Conservation (phyloP, 2,113 vertebrate species). For the Urocitellus parryii region DNA sequence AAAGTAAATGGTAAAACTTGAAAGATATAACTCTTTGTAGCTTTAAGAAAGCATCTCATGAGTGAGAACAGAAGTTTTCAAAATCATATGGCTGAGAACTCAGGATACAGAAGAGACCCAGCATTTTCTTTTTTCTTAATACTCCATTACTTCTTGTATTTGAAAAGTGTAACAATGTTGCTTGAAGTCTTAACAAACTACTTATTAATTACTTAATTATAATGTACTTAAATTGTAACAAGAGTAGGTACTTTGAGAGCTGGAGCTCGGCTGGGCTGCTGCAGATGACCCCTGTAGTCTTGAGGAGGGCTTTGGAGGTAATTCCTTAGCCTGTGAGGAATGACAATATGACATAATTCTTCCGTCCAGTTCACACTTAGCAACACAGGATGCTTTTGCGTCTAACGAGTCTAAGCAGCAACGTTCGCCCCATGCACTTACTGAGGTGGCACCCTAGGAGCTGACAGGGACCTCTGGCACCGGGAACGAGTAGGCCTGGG, state of each 20-base stretch:
- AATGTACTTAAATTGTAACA: neutral
- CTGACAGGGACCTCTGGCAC: rapidly evolving
- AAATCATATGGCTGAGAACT: neutral
- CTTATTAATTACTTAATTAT: neutral
- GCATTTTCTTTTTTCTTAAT: neutral
- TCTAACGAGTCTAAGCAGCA: rapidly evolving
- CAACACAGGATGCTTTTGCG: rapidly evolving
- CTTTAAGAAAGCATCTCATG: neutral
- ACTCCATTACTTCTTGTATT: neutral
- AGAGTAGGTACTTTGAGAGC: constrained; percentile 54
- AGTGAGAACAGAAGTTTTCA: neutral
- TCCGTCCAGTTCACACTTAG: neutral
- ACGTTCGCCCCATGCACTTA: rapidly evolving
- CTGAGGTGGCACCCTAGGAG: rapidly evolving
- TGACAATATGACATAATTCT: neutral
- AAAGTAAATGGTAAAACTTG: neutral
- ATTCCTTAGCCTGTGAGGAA: constrained; percentile 79
- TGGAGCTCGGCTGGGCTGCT: neutral
- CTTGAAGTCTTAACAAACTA: neutral
- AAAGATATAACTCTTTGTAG: neutral
- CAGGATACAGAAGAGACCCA: neutral
- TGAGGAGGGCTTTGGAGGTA: constrained; percentile 73
- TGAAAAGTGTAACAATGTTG: neutral
- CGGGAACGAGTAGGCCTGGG: neutral
- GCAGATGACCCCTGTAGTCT: constrained; percentile 73